A percentile compares a stretch with the other conserved stretches of the same genome.
phyloP scores from a whole-genome alignment of 2,113 vertebrate genomes.

The Brachirus orientalis region DNA sequence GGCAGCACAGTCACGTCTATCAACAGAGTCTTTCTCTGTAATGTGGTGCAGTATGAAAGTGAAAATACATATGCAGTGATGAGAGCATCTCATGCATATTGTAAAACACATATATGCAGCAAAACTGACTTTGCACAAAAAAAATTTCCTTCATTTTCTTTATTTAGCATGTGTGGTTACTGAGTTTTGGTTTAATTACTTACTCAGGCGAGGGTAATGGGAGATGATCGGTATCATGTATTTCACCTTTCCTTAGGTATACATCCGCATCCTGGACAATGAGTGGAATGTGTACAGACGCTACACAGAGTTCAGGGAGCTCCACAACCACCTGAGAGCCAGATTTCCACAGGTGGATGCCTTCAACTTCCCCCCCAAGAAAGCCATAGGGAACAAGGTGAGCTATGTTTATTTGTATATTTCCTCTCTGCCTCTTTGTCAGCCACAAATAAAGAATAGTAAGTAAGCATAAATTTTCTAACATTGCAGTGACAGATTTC shows the following conservation, averaged over 20 bases:
- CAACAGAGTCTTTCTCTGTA: conserved; percentile 36
- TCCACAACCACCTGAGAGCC: conserved; percentile 89
- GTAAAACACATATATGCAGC: not conserved
- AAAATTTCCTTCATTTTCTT: too few relatives aligned
- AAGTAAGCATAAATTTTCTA: too few relatives aligned
- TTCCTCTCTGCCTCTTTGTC: not conserved
- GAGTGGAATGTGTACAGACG: conserved; percentile 98
- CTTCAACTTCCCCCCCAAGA: conserved; percentile 96
- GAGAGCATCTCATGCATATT: conserved; percentile 27
- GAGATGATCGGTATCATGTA: too few relatives aligned
- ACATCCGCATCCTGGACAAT: conserved; percentile 96
- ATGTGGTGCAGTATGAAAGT: conserved; percentile 48
- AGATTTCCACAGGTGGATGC: conserved; percentile 91
- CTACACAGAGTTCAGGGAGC: conserved; percentile 92
- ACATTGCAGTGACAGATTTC: too few relatives aligned
- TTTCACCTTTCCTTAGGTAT: conserved; percentile 86
- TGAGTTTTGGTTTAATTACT: too few relatives aligned
- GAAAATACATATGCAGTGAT: conserved; percentile 53
- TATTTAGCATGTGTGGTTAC: too few relatives aligned
- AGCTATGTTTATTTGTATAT: conserved; percentile 1
- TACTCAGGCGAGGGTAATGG: too few relatives aligned
- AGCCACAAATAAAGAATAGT: too few relatives aligned
- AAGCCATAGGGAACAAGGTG: conserved; percentile 99
- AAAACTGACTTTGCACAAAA: too few relatives aligned
- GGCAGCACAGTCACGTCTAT: conserved; percentile 53